Conservation (phyloP, 2,113 vertebrate genomes). For the Gallinago undulata region DNA sequence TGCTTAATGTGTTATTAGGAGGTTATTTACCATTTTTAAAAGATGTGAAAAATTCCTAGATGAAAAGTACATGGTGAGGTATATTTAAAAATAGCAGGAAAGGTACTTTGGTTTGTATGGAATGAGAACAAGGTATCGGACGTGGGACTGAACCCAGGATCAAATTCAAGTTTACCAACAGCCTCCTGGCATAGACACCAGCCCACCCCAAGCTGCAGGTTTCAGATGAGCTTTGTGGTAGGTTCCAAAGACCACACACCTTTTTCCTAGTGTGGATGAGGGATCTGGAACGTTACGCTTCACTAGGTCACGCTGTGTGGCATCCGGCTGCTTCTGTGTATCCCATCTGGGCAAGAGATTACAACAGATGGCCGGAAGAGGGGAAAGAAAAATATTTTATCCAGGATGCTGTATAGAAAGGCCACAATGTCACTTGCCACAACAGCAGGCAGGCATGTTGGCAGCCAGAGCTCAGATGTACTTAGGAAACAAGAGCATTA, state of each 20-base stretch:
- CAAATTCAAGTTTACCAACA: not conserved
- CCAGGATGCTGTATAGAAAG: not conserved
- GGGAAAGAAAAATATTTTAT: not conserved
- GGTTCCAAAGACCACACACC: not conserved
- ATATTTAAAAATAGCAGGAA: not conserved
- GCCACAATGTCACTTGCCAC: not conserved
- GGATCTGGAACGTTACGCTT: not conserved
- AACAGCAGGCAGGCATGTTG: not conserved
- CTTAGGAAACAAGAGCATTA: not conserved
- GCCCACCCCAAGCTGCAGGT: not conserved
- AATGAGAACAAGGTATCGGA: not conserved
- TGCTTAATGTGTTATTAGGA: not conserved
- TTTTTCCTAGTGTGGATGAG: not conserved
- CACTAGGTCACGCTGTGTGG: not conserved
- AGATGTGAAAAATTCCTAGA: not conserved
- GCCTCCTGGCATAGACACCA: rapidly evolving
- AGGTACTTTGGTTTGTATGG: not conserved
- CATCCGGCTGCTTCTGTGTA: not conserved
- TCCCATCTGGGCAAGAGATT: not conserved
- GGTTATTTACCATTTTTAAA: not conserved
- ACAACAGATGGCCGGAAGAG: not conserved
- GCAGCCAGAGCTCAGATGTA: not conserved
- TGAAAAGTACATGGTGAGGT: not conserved
- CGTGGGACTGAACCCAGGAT: not conserved
- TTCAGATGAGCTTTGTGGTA: not conserved